Evolutionary conservation across 2,113 vertebrate genomes (phyloP).

Genomic region (Scomber colias): DNA sequence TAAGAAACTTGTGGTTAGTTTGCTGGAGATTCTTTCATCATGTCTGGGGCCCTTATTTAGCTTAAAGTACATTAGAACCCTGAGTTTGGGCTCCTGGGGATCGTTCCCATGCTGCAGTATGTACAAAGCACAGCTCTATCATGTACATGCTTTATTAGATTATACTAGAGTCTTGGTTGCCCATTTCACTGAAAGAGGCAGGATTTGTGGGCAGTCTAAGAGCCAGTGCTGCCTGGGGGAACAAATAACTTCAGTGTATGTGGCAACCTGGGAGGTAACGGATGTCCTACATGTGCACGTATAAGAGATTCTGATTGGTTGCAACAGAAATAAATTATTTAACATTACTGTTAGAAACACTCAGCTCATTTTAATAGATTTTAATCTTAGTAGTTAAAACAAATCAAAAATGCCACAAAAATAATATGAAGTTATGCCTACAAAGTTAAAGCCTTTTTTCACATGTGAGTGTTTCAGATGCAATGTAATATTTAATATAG

Average conservation of each 20-base stretch:
- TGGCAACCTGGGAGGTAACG: not conserved
- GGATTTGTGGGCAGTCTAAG: not conserved
- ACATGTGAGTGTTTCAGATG: too few species aligned
- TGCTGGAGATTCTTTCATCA: too few species aligned
- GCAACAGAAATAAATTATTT: too few species aligned
- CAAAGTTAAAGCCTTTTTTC: too few species aligned
- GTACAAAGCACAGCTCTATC: not conserved
- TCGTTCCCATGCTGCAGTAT: not conserved
- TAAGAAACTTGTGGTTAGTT: too few species aligned
- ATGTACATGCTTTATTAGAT: not conserved
- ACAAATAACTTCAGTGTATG: not conserved
- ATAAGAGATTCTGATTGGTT: not conserved
- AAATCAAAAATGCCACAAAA: too few species aligned
- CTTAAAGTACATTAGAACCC: not conserved
- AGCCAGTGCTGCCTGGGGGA: not conserved
- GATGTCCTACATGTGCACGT: not conserved
- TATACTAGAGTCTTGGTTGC: not conserved
- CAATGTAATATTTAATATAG: too few species aligned
- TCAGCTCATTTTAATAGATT: too few species aligned
- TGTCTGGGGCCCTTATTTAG: too few species aligned
- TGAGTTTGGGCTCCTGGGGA: not conserved
- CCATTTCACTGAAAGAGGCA: not conserved
- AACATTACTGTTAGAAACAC: too few species aligned
- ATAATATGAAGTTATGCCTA: too few species aligned
- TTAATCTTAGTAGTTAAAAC: too few species aligned